Evolutionary conservation across 2,113 vertebrate genomes (phyloP), one percentile per base, ranked within the genome.

Genomic region (Labrus mixtus): DNA sequence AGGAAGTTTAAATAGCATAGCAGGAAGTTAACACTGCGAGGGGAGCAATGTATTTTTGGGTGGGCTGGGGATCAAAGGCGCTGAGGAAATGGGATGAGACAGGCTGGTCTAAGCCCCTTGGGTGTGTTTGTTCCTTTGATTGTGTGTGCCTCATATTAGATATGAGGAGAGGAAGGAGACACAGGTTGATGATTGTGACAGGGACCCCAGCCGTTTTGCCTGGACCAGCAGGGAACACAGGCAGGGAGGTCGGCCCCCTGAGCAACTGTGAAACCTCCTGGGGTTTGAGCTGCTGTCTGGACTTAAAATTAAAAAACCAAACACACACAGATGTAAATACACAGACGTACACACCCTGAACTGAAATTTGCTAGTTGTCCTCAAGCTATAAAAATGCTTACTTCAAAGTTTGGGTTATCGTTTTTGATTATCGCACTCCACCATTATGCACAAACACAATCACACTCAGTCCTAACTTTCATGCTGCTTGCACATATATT

Each of bases 31-130:
- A 84, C 81, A 77, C 79, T 80, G 79, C 63, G 68, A 84, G 61
- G 86, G 72, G 81, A 55, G 70, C 22, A 50, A 69, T 79, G 81
- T 84, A 87, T 90, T 89, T 89, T 86, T 78, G 78, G 78, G 73
- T 78, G 69, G 71, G 80, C 68, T 83, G 66, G 76, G 83, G 87
- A 91, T 90, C 87, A 92, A 90, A 91, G 89, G 61, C 65, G n/a
- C 78, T 68, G 70, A 84, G 82, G 80, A 90, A 91, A 90, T 87
- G 74, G 88, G 86, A 91, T 90, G 85, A 89, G 88, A 86, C 91
- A 90, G 87, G 90, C 72, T 78, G 81, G 82, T 62, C 68, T 78
- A 83, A 79, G 84, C 80, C 90, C 87, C 77, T 89, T 82, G 88
- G 87, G 82, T 84, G 76, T 79, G 84, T 89, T 81, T 82, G 57